Evolutionary conservation across 2,797 vertebrate species (phyloP).

Genomic region (Uromys caudimaculatus): DNA sequence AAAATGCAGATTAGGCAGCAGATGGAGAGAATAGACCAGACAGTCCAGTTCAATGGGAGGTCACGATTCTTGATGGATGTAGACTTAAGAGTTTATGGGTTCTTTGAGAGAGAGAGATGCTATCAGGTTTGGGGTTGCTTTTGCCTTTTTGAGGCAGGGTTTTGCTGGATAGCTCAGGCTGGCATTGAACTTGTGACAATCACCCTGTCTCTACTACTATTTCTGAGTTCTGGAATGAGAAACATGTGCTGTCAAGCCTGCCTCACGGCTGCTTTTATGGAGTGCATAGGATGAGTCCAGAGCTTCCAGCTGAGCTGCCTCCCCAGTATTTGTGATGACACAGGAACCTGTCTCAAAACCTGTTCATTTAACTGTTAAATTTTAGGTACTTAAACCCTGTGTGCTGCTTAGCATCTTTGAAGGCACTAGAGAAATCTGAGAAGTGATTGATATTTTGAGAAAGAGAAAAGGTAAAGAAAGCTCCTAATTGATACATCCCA

Average conservation of each 20-base stretch:
- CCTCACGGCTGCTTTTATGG: neutral
- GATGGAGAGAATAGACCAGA: neutral
- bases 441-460: slow-evolving; percentile 36
- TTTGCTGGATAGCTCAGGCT: neutral
- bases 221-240: neutral
- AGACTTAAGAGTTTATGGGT: neutral
- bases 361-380: neutral
- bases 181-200: neutral
- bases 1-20: neutral
- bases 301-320: neutral
- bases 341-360: neutral
- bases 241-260: neutral
- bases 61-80: neutral
- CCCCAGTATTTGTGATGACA: neutral
- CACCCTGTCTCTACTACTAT: neutral
- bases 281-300: neutral
- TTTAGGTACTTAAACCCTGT: neutral
- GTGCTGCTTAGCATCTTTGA: neutral
- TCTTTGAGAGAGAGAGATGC: neutral
- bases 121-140: neutral
- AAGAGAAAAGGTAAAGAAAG: neutral
- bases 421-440: neutral
- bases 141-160: neutral
- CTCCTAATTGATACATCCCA: neutral
- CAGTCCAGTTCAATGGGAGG: no score